Percentiles rank a stretch among this genome's conserved stretches.
These are phyloP conservation scores for Acanthis flammea DNA, from an alignment of 2,797 vertebrate species.

Conservation along the genomic window DNA sequence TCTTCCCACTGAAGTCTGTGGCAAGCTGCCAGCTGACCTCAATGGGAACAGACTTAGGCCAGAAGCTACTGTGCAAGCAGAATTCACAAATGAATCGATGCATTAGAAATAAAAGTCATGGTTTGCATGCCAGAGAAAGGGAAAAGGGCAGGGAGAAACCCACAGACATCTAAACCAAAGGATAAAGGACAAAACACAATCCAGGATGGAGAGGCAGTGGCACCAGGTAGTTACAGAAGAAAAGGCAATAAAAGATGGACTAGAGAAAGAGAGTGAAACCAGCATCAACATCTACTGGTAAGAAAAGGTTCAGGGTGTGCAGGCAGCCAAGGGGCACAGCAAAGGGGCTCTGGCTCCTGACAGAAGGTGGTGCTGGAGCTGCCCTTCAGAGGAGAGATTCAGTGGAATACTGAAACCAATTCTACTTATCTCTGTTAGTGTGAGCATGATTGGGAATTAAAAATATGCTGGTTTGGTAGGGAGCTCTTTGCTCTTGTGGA, in stretches of 20 bases:
- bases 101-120: background rate
- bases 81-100: background rate
- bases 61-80: constrained; percentile 21
- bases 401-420: background rate
- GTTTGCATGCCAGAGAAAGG: background rate
- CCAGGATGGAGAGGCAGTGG: background rate
- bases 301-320: background rate
- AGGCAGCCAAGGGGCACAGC: background rate
- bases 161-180: background rate
- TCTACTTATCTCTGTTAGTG: background rate
- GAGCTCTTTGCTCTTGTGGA: background rate
- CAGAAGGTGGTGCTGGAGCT: background rate
- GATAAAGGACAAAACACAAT: background rate
- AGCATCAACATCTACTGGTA: background rate
- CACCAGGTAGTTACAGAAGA: background rate
- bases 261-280: background rate
- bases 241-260: background rate
- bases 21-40: constrained; percentile 19
- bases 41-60: background rate
- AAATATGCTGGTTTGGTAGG: background rate
- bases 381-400: background rate
- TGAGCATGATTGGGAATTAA: background rate
- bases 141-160: background rate
- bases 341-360: background rate
- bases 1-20: constrained; percentile 17